These are phyloP conservation scores for Drosophila differens DNA, from an alignment of 2,888 invertebrate species.

Conservation along the genomic window DNA sequence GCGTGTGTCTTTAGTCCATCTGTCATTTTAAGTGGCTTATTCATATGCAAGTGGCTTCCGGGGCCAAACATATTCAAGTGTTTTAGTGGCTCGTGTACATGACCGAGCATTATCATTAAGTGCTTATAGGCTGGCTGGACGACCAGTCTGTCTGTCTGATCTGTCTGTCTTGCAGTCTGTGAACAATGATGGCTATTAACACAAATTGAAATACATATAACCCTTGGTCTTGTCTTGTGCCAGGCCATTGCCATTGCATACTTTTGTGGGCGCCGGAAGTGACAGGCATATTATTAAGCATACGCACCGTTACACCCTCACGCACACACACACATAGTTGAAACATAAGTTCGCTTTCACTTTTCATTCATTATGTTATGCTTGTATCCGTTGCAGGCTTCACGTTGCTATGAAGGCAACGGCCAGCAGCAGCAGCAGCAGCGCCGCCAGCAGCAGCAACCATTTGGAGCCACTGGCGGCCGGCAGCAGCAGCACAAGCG, in stretches of 20 bases:
- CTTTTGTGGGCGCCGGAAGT: constrained; percentile 35
- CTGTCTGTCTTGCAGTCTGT: constrained; percentile 15
- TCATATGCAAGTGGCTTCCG: constrained; percentile 82
- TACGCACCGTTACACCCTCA: constrained; percentile 57
- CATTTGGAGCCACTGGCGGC: constrained; percentile 63
- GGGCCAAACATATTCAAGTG: constrained; percentile 81
- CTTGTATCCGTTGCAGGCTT: constrained; percentile 37
- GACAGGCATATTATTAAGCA: constrained; percentile 49
- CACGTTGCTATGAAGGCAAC: constrained; percentile 84
- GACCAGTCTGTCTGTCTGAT: constrained; percentile 5
- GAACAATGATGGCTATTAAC: constrained; percentile 79
- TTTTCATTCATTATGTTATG: constrained; percentile 5
- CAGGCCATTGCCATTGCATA: constrained; percentile 22
- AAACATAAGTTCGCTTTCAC: constrained; percentile 30
- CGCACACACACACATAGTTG: neutral
- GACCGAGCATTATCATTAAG: constrained; percentile 82
- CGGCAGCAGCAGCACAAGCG: constrained; percentile 20
- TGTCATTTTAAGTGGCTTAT: constrained; percentile 84
- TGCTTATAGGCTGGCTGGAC: constrained; percentile 71
- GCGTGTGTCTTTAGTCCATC: constrained; percentile 65
- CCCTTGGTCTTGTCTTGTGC: constrained; percentile 21
- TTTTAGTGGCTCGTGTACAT: constrained; percentile 77
- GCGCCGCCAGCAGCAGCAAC: constrained; percentile 49
- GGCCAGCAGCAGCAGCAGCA: constrained; percentile 62
- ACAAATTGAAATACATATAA: constrained; percentile 72